phyloP scores from a whole-genome alignment of 2,113 vertebrate species.

The Protobothrops flavoviridis region DNA sequence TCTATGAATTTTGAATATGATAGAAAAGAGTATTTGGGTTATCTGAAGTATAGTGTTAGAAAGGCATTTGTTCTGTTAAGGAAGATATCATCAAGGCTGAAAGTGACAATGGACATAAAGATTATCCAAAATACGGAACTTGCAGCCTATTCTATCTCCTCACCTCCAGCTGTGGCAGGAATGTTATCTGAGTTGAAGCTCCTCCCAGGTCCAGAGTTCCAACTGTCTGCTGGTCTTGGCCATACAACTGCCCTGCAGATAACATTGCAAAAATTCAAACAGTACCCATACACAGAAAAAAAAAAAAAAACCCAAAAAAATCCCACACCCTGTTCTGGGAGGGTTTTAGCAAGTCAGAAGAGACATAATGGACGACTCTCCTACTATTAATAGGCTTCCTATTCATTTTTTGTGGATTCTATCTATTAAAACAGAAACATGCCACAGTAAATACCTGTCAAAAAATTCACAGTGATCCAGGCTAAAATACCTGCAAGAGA shows the following conservation, averaged over 20 bases:
- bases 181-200: slow-evolving; percentile 97
- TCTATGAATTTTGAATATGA: neutral
- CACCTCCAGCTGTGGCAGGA: slow-evolving; percentile 90
- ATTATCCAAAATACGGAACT: neutral
- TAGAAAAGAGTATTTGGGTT: neutral
- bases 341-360: neutral
- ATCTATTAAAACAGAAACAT: slow-evolving; percentile 24
- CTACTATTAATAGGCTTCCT: neutral
- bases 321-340: neutral
- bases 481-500: slow-evolving; percentile 87
- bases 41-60: neutral
- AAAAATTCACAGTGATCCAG: slow-evolving; percentile 97
- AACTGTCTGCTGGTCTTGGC: slow-evolving; percentile 80
- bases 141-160: slow-evolving; percentile 42
- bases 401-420: neutral
- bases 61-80: neutral
- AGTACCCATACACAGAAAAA: neutral
- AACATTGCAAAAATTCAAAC: slow-evolving; percentile 34
- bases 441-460: slow-evolving; percentile 85
- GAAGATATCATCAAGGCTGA: neutral
- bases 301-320: neutral
- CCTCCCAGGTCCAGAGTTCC: slow-evolving; percentile 95
- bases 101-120: neutral
- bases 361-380: neutral
- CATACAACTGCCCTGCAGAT: slow-evolving; percentile 87